These are phyloP conservation scores for Eristalinus sepulchralis DNA, from an alignment of 2,888 invertebrate genomes.

Conservation along the genomic window DNA sequence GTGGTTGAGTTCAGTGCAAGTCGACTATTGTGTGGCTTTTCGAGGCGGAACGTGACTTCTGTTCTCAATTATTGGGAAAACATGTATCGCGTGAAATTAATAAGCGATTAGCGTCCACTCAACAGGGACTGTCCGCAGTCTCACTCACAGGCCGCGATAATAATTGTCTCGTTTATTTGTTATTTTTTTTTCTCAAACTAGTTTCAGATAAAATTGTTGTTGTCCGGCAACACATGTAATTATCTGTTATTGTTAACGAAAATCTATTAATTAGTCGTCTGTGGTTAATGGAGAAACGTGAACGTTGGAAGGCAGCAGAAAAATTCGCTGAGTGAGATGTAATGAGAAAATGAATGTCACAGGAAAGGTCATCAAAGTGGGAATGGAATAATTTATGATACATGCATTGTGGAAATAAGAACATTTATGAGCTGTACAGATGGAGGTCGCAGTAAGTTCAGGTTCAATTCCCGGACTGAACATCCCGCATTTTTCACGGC, in stretches of 20 bases:
- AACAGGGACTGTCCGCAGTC: background rate
- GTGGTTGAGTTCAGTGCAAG: background rate
- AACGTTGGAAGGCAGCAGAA: background rate
- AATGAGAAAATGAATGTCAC: background rate
- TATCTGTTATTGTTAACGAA: background rate
- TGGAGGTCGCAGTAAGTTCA: no score
- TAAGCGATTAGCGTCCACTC: background rate
- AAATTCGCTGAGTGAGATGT: background rate
- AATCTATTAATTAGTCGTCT: background rate
- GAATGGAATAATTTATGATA: background rate
- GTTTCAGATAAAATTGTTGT: background rate
- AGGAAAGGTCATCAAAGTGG: background rate
- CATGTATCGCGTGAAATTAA: background rate
- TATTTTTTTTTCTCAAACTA: background rate
- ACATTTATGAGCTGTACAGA: no score
- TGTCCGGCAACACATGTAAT: background rate
- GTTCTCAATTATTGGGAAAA: background rate
- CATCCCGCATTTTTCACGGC: no score
- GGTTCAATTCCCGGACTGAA: no score
- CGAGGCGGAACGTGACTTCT: conserved; percentile 20
- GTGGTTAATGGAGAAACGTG: background rate
- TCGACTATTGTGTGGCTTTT: conserved; percentile 6
- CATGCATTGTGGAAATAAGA: background rate
- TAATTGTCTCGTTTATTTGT: background rate
- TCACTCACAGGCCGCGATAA: background rate